Evolutionary conservation across 2,113 vertebrate species (phyloP), one percentile per base, ranked within the genome.

Genomic region (Canis aureus): DNA sequence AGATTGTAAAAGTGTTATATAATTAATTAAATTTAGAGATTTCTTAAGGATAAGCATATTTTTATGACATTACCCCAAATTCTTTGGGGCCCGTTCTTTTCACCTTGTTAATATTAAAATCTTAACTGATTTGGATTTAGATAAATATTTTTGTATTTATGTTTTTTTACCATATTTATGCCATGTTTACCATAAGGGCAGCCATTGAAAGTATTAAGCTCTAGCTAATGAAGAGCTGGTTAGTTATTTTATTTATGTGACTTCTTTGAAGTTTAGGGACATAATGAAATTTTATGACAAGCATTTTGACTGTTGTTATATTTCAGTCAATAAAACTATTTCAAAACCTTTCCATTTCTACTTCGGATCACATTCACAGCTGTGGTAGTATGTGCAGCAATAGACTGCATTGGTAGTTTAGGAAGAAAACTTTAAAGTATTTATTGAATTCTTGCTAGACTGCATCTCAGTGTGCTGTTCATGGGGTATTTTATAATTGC

Each of bases 231-330:
- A 80, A 74, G 59, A 80, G 22, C 23, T 87, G 60, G 0, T 81
- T 80, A n/a, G 8, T 94, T 87, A 57, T 67, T 53, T 89, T 89
- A 78, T 92, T 76, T 86, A 53, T 64, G 49, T 69, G 93, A 87
- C 17, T 89, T 87, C 32, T 93, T 95, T 80, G 64, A 97, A 71
- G 2, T 73, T 5, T 51, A 86, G 87, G 23, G 17, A 51, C 19
- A 49, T 79, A 55, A 76, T 38, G 13, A 96, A 66, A 73, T 74
- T 88, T 92, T 91, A 57, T 87, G 69, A 84, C 3, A 94, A 84
- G 64, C 16, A 67, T 82, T 96, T 95, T 95, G 76, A 73, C 8
- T 89, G 19, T 88, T 23, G 89, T 95, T 96, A 55, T 13, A 49
- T 84, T 80, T 80, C 8, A 49, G 32, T 85, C 57, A 80, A 38